Base-by-base conservation (phyloP, 2,888 invertebrate genomes). In the Orgyia antiqua region DNA sequence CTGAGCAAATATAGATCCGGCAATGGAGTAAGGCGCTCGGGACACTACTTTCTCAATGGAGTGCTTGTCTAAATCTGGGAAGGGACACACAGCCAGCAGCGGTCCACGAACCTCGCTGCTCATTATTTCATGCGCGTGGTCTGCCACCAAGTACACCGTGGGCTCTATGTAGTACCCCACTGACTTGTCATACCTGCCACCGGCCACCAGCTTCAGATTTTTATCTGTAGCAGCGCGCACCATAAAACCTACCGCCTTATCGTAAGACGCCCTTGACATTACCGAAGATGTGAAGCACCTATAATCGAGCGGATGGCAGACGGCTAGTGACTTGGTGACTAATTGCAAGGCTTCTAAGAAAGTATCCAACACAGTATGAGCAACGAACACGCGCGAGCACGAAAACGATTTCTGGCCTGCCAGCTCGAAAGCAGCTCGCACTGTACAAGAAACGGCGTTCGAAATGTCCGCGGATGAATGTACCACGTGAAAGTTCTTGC, bases 341-440 rank as follows among this genome's bases (percentile, higher is more conserved):
- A 80, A 89, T 5, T 35, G 9, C 6, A 46, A 31, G 11, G 2
- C n/a, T 2, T 28, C 5, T 13, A 28, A 13, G 10, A 92, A 50
- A 11, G 57, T 44, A 95, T 96, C 97, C 29, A 95, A 63, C 8
- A 42, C 25, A 0, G 94, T 94, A 63, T 93, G 89, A 0, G 97
- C 95, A 13, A 96, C 93, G 71, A 96, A 98, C 87, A 95, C 89
- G 53, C 97, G 88, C 10, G 96, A 95, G 62, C 96, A 95, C 0
- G 97, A 97, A n/a, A 96, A 96, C 71, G 97, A 97, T 70, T 98
- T 98, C 71, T 98, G 97, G 3, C 97, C 97, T 56, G 91, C 92
- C 73, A 90, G 98, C 77, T 98, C 97, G 68, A 96, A 98, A 1
- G 96, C 91, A 19, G 95, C 92, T 44, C 93, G 89, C 38, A 95